Percentiles rank a stretch among this genome's conserved stretches.
Conservation (phyloP, 2,888 invertebrate species). For the Cetonia aurata region DNA sequence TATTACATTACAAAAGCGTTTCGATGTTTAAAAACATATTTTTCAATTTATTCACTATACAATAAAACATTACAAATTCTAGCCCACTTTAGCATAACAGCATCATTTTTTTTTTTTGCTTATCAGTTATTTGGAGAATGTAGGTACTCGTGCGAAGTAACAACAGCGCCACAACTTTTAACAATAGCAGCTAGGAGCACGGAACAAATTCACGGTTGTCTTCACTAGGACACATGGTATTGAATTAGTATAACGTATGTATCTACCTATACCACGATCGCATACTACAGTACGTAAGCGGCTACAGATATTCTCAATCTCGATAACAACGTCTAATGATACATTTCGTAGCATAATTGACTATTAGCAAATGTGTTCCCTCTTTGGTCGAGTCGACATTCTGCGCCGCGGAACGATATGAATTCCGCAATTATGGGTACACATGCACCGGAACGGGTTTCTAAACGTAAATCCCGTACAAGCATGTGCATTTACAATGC, state of each 20-base stretch:
- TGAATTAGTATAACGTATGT: slow-evolving; percentile 3
- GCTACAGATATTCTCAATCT: slow-evolving; percentile 25
- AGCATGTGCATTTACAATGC: neutral
- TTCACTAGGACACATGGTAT: slow-evolving; percentile 18
- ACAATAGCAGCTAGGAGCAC: slow-evolving; percentile 2
- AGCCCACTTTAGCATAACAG: neutral
- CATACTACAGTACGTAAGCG: neutral
- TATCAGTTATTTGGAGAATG: slow-evolving; percentile 24
- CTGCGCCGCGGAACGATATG: slow-evolving; percentile 42
- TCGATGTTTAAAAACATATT: too few relatives aligned
- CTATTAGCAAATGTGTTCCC: slow-evolving; percentile 48
- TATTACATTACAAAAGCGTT: too few relatives aligned
- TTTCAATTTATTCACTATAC: too few relatives aligned
- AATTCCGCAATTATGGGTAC: slow-evolving; percentile 47
- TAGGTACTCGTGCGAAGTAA: neutral
- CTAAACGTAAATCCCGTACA: slow-evolving; percentile 18
- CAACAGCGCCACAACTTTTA: neutral
- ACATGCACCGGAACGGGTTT: slow-evolving; percentile 43
- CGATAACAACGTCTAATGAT: slow-evolving; percentile 44
- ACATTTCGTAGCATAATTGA: slow-evolving; percentile 46
- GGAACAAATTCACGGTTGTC: slow-evolving; percentile 9
- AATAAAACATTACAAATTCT: too few relatives aligned
- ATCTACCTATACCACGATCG: neutral
- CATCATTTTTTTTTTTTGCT: slow-evolving; percentile 18
- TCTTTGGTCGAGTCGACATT: slow-evolving; percentile 47